Base-by-base conservation (phyloP, 2,888 invertebrate genomes). In the Himalopsyche tibetana region DNA sequence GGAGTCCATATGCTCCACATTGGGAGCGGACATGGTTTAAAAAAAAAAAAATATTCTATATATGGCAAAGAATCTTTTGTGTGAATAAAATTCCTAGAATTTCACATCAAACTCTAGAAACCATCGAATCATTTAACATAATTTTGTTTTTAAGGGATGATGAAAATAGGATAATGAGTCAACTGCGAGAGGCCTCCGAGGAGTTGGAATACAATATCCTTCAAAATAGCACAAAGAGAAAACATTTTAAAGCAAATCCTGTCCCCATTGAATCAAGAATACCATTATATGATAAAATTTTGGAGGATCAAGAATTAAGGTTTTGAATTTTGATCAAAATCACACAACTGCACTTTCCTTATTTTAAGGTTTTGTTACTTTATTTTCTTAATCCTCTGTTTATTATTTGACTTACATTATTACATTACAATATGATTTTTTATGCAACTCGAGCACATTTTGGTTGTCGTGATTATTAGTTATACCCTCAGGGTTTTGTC, bases 281-380 rank as follows among this genome's bases (percentile, higher is more conserved):
- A 87, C 96, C 95, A 0, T 92, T 96, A 19, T 96, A 95, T 89
- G 95, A 96, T 90, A 95, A 95, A 92, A 94, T 96, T 88, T 92
- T 96, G 89, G 95, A 94, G 88, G 95, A 96, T 88, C 95, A 96
- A 91, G 95, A 96, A 90, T 94, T 94, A 92, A 95, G 95, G 96
- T 95, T 91, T 89, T 82, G 36, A 19, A 38, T 42, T 38, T 63
- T 38, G 17, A 38, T 19, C 40, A 38, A 15, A n/a, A 5, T 56
- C 56, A 17, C 56, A 17, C 12, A 69, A 69, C 69, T 42, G 38
- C n/a, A 51, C 79, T 80, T 74, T 83, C 42, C 74, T 55, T 84
- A 38, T 36, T 84, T 82, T 19, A 40, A 80, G 55, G 38, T 86
- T 81, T 83, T n/a, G 40, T 11, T 69, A 51, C 11, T 42, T 80